Conservation (phyloP, 1,140 invertebrate species). For the Drosophila bifasciata region DNA sequence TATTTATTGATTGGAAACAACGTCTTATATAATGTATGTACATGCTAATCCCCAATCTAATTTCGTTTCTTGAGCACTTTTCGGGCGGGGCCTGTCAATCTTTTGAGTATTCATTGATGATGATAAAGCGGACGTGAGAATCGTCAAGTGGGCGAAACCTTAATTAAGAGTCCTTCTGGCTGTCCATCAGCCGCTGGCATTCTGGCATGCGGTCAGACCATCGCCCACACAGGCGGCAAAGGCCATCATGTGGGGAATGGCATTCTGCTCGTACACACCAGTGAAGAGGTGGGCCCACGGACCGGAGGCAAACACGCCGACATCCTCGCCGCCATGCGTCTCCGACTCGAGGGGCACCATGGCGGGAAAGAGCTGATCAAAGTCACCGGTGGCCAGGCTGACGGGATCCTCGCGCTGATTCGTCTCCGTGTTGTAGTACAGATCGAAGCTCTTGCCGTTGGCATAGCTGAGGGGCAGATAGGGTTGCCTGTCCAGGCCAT, state of each 20-base stretch:
- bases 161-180: slow-evolving; percentile 42
- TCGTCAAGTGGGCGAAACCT: slow-evolving; percentile 16
- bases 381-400: slow-evolving; percentile 10
- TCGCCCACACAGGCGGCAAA: slow-evolving; percentile 87
- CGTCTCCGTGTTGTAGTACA: slow-evolving; percentile 63
- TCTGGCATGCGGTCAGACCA: slow-evolving; percentile 69
- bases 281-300: slow-evolving; percentile 90
- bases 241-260: slow-evolving; percentile 91
- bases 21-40: neutral
- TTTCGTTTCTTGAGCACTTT: slow-evolving; percentile 19
- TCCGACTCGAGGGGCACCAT: slow-evolving; percentile 85
- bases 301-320: slow-evolving; percentile 86
- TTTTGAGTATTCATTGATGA: slow-evolving; percentile 52
- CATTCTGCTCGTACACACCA: slow-evolving; percentile 91
- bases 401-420: slow-evolving; percentile 69
- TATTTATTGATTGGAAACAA: slow-evolving; percentile 29
- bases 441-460: slow-evolving; percentile 87
- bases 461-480: slow-evolving; percentile 90
- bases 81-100: slow-evolving; percentile 8
- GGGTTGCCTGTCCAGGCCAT: slow-evolving; percentile 84
- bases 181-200: slow-evolving; percentile 27
- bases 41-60: slow-evolving; percentile 13
- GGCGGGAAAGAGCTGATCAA: slow-evolving; percentile 84
- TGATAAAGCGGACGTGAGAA: slow-evolving; percentile 58
- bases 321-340: slow-evolving; percentile 90